phyloP scores from a whole-genome alignment of 37 sponge, comb jelly and placozoan species.

The Theonella swinhoei region DNA sequence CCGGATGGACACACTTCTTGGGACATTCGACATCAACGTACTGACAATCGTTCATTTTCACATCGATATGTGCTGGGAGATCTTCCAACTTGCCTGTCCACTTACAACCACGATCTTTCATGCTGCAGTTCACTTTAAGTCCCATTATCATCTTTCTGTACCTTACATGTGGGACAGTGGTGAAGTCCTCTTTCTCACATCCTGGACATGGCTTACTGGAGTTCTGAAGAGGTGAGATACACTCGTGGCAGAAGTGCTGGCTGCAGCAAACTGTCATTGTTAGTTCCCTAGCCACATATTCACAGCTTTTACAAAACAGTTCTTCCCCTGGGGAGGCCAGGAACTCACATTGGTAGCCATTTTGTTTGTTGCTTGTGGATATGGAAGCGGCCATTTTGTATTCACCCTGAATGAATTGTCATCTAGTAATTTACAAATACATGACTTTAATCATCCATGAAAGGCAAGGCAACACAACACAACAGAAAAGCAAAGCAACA shows the following conservation, averaged over 20 bases:
- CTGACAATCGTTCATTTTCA: slow-evolving; percentile 11
- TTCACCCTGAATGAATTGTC: no score
- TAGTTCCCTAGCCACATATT: slow-evolving; percentile 4
- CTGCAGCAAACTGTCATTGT: slow-evolving; percentile 24
- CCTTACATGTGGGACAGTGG: neutral
- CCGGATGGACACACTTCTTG: neutral
- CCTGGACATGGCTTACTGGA: slow-evolving; percentile 20
- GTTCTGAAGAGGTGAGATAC: neutral
- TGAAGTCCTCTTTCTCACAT: neutral
- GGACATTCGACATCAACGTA: slow-evolving; percentile 35
- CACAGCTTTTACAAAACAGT: slow-evolving; percentile 5
- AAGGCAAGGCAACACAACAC: no score
- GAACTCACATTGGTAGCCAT: no score
- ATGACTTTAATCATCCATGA: no score
- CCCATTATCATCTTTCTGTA: neutral
- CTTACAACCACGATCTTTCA: slow-evolving; percentile 27
- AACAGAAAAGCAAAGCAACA: no score
- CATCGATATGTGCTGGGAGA: slow-evolving; percentile 8
- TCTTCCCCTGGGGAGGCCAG: no score
- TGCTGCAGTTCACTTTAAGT: slow-evolving; percentile 21
- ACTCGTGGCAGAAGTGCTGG: slow-evolving; percentile 14
- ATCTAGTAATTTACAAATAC: no score
- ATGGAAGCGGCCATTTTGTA: no score
- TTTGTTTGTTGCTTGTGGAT: no score
- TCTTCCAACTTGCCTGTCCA: slow-evolving; percentile 32